Base-by-base conservation (phyloP, 2,797 vertebrate species). In the Argyrosomus regius region DNA sequence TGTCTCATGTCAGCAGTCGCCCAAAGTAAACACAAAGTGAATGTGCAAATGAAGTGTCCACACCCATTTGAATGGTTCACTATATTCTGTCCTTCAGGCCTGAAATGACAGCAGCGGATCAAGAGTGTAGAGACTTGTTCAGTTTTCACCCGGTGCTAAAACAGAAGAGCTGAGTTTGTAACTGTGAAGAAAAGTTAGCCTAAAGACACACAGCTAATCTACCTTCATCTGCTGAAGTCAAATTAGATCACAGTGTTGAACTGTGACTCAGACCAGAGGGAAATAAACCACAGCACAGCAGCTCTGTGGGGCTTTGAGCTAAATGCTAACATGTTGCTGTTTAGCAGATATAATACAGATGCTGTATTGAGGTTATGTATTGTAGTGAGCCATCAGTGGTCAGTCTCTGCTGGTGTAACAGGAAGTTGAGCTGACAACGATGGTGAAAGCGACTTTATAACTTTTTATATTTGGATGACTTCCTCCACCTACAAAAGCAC, bases 31-130 rank as follows among this genome's bases (percentile, higher is more conserved):
- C 70, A 61, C 35, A 35, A 12, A 13, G 46, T 41, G 6, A 49
- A 57, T 60, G 50, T 72, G 22, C 69, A 65, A 53, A 69, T 70
- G 1, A 22, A 20, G 66, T 20, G 45, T 60, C 63, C 68, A 79
- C 67, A 26, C 62, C 63, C 52, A 28, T 31, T 14, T 57, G 2
- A 63, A 43, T 35, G 46, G 13, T 39, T 1, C 22, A 20, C n/a
- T 50, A 1, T 57, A 3, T 46, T 43, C 31, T 28, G 8, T 7
- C n/a, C 2, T 22, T 1, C 0, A 16, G 16, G 48, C 66, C 14
- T 2, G 35, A 45, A 18, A 31, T 6, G 3, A 22, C 45, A 24
- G 20, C 68, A 24, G 8, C 35, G 35, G 12, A 13, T 31, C 0
- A 45, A 22, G 35, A 39, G 6, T 52, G 1, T 1, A 18, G 6